A percentile compares a stretch with the other conserved stretches of the same genome.
phyloP scores from a whole-genome alignment of 2,888 invertebrate genomes.

The Panzeria rudis region DNA sequence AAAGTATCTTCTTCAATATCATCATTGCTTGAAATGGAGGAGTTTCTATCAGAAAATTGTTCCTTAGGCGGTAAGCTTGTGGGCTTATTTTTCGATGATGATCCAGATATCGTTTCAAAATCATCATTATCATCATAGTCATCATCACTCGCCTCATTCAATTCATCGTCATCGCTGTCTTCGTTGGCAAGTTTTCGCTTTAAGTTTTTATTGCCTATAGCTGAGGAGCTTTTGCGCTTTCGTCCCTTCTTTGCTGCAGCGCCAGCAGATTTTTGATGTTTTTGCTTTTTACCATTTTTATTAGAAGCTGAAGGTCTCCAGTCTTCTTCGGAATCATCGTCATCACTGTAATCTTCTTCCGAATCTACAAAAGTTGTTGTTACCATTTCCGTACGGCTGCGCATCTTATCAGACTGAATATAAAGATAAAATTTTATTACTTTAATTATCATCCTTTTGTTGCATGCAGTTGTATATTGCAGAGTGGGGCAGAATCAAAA shows the following conservation, averaged over 20 bases:
- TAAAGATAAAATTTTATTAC: constrained; percentile 3
- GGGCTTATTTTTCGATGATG: constrained; percentile 74
- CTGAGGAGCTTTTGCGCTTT: constrained; percentile 49
- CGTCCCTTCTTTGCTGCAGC: constrained; percentile 73
- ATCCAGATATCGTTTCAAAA: constrained; percentile 72
- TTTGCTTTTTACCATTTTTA: constrained; percentile 78
- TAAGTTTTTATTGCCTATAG: constrained; percentile 60
- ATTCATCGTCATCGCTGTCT: constrained; percentile 76
- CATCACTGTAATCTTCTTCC: constrained; percentile 83
- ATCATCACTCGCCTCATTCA: constrained; percentile 73
- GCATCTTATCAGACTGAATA: constrained; percentile 76
- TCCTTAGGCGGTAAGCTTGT: constrained; percentile 78
- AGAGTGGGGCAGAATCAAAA: no score
- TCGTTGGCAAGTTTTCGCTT: constrained; percentile 77
- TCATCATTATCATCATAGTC: constrained; percentile 78
- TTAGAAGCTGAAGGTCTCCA: constrained; percentile 81
- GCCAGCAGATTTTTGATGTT: constrained; percentile 74
- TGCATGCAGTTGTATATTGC: no score
- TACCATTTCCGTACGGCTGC: constrained; percentile 83
- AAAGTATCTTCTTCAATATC: constrained; percentile 70
- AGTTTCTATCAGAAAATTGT: constrained; percentile 76
- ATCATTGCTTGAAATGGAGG: constrained; percentile 44
- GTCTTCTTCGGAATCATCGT: constrained; percentile 83
- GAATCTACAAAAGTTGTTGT: constrained; percentile 83
- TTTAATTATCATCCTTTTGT: not conserved